Evolutionary conservation across 2,797 vertebrate species (phyloP).

Genomic region (Miopithecus talapoin): DNA sequence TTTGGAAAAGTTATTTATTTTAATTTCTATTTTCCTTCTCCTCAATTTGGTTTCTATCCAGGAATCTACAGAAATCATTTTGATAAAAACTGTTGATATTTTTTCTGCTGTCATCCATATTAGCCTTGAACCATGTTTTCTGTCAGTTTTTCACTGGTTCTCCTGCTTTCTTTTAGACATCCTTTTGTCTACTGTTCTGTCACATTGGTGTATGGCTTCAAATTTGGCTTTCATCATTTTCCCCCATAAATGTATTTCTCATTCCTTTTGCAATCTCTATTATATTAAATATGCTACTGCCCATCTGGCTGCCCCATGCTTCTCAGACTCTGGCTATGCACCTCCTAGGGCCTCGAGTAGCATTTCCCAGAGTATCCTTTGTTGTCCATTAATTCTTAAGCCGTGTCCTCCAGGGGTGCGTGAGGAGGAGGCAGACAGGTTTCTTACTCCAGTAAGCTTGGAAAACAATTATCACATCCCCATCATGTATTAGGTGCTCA

Average conservation of each 20-base stretch:
- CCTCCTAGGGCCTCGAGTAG: neutral
- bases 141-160: neutral
- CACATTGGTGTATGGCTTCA: neutral
- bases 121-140: conserved; percentile 32
- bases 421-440: fast-evolving
- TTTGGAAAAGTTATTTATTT: conserved; percentile 60
- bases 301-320: neutral
- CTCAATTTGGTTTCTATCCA: conserved; percentile 42
- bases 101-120: neutral
- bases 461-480: neutral
- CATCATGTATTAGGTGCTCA: neutral
- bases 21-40: conserved; percentile 41
- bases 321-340: neutral
- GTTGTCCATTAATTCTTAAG: neutral
- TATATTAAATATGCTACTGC: neutral
- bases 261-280: neutral
- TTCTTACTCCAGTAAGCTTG: neutral
- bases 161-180: conserved; percentile 14
- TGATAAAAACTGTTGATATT: conserved; percentile 3
- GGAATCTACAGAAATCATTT: conserved; percentile 51
- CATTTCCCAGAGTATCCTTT: neutral
- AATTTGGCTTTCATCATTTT: neutral
- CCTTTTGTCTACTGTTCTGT: neutral
- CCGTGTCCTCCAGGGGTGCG: neutral
- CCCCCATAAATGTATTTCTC: neutral